Evolutionary conservation across 2,797 vertebrate species (phyloP), one percentile per base, ranked within the genome.

Genomic region (Notolabrus celidotus): DNA sequence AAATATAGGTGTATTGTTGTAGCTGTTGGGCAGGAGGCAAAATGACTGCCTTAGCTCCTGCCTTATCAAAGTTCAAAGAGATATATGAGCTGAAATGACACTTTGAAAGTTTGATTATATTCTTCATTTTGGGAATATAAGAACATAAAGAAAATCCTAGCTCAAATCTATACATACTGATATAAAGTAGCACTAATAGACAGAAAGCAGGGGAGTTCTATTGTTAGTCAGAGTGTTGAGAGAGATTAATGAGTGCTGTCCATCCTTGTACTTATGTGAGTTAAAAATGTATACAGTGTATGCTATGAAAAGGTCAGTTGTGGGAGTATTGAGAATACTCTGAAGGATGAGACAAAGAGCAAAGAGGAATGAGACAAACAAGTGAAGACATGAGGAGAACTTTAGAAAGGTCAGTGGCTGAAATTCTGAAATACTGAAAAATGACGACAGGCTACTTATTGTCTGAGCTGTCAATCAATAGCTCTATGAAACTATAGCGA

Each of bases 61-160:
- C n/a, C n/a, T 15, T 25, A 86, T 86, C 80, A 85, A 84, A 77
- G 38, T 67, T 67, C 63, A 62, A 85, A 75, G 80, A 84, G 88
- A 89, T 33, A 29, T 63, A 86, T 56, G 53, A 80, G 65, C 62
- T 57, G 60, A 82, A 83, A 84, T 84, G 33, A 68, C 45, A 46
- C 45, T 15, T 60, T 65, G 14, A 36, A 68, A 67, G 77, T 47
- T 67, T 56, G 41, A 75, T 72, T 33, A 71, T 20, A 50, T 39
- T 68, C 15, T 4, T 31, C 14, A 27, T n/a, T 29, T 57, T 10
- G 27, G 17, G 54, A 75, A 76, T 31, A 17, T 27, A 12, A 49
- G 29, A 70, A 46, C 16, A 52, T 75, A 59, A 50, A 23, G 22
- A 71, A 20, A 58, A 38, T 5, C 19, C 45, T n/a, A 25, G 7